Percentiles rank a stretch among this genome's conserved stretches.
These are phyloP conservation scores for Hirundichthys speculiger DNA, from an alignment of 2,113 vertebrate species.

Conservation along the genomic window DNA sequence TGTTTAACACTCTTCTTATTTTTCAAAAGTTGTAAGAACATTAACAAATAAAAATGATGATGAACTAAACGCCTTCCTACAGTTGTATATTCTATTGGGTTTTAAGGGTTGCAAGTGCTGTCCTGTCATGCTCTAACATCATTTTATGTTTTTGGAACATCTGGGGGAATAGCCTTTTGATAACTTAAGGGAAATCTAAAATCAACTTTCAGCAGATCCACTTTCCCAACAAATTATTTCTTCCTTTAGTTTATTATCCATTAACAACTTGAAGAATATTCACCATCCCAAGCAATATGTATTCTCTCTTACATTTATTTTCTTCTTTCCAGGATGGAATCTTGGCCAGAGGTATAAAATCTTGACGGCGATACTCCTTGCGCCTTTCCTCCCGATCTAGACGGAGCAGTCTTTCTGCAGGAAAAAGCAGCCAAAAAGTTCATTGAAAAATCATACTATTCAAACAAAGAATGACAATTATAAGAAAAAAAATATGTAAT, in stretches of 20 bases:
- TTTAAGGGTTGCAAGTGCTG: too few relatives aligned
- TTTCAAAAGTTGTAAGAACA: too few relatives aligned
- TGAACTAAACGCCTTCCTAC: background rate
- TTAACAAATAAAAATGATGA: background rate
- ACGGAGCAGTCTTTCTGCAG: slow-evolving; percentile 89
- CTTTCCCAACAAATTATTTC: background rate
- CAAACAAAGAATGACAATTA: too few relatives aligned
- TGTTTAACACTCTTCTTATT: too few relatives aligned
- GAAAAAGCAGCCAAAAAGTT: slow-evolving; percentile 1
- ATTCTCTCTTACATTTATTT: slow-evolving; percentile 79
- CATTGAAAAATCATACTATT: background rate
- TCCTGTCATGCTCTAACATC: too few relatives aligned
- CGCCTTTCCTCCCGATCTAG: slow-evolving; percentile 91
- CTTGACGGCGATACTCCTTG: slow-evolving; percentile 87
- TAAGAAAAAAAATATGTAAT: too few relatives aligned
- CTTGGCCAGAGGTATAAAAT: slow-evolving; percentile 84
- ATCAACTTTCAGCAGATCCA: too few relatives aligned
- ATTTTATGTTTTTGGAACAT: too few relatives aligned
- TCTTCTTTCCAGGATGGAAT: slow-evolving; percentile 86
- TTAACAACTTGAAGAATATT: background rate
- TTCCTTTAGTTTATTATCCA: background rate
- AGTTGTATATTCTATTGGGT: too few relatives aligned
- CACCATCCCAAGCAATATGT: slow-evolving; percentile 9
- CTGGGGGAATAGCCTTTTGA: too few relatives aligned
- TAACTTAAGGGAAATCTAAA: too few relatives aligned